Evolutionary conservation across 2,113 vertebrate species (phyloP).

Genomic region (Corydoras maculifer): DNA sequence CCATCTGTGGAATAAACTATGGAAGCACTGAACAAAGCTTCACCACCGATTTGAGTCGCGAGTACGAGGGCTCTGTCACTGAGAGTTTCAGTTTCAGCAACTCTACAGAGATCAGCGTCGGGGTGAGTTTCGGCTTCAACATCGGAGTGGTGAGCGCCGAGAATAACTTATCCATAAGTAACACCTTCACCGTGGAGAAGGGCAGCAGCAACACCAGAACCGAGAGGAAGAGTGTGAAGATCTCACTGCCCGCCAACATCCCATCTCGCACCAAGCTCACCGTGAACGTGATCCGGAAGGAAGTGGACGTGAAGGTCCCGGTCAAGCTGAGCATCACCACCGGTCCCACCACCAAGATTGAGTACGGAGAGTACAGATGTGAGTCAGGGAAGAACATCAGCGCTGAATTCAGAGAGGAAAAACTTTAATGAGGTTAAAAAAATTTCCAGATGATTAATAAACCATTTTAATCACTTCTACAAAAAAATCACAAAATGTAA

Average conservation of each 20-base stretch:
- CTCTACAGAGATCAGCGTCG: not conserved
- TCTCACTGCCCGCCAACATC: not conserved
- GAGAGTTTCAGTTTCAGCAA: conserved; percentile 7
- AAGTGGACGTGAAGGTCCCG: conserved; percentile 3
- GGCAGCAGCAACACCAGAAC: conserved; percentile 15
- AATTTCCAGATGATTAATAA: too few relatives aligned
- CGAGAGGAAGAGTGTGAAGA: not conserved
- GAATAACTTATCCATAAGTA: not conserved
- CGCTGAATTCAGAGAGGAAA: conserved; percentile 4
- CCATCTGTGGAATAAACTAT: conserved; percentile 2
- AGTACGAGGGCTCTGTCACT: not conserved
- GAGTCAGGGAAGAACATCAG: not conserved
- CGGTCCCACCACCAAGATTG: not conserved
- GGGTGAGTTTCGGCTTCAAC: not conserved
- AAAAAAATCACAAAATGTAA: too few relatives aligned
- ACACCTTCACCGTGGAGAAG: conserved; percentile 9
- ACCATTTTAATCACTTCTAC: too few relatives aligned
- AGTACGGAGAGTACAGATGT: conserved; percentile 16
- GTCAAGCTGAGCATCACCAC: conserved; percentile 24
- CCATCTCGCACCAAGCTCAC: conserved; percentile 18
- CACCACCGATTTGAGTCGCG: not conserved
- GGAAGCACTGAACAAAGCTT: conserved; percentile 4
- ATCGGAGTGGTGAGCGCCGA: not conserved
- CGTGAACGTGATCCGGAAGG: conserved; percentile 9
- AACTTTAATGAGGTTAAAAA: not conserved